A percentile compares a stretch with the other conserved stretches of the same genome.
Conservation (phyloP, 2,888 invertebrate species). For the Pimpla rufipes region DNA sequence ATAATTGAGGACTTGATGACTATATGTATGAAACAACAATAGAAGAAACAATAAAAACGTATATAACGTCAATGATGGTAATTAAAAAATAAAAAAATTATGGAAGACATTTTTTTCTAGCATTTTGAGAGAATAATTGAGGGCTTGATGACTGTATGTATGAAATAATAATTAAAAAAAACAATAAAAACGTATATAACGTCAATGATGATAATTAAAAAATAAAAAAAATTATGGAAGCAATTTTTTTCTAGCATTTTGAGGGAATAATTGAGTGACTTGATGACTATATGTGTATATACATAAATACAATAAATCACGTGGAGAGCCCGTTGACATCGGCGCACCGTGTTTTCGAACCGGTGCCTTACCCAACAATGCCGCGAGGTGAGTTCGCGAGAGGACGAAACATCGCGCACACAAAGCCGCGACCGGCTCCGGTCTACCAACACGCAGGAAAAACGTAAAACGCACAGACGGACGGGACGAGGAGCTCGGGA, state of each 20-base stretch:
- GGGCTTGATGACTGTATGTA: neutral
- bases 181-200: too few species aligned
- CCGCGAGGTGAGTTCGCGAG: conserved; percentile 23
- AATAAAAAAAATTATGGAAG: neutral
- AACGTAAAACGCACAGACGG: neutral
- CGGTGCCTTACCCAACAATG: conserved; percentile 46
- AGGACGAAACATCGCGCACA: conserved; percentile 20
- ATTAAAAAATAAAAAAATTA: neutral
- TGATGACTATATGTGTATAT: neutral
- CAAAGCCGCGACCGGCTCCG: neutral
- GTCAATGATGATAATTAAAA: neutral
- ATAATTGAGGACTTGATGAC: neutral
- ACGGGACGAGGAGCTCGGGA: neutral
- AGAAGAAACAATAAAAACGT: neutral
- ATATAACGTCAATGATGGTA: too few species aligned
- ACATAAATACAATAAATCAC: conserved; percentile 16
- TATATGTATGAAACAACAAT: neutral
- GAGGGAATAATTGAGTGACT: neutral
- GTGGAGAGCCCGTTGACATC: conserved; percentile 30
- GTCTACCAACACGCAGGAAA: conserved; percentile 6
- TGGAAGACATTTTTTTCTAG: neutral
- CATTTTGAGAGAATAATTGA: neutral
- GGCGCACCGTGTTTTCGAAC: conserved; percentile 27
- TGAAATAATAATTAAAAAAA: too few species aligned
- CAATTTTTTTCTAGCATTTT: neutral